Percentiles rank a stretch among this genome's conserved stretches.
These are phyloP conservation scores for Coccyzus lansbergi DNA, from an alignment of 2,797 vertebrate genomes.

Conservation along the genomic window DNA sequence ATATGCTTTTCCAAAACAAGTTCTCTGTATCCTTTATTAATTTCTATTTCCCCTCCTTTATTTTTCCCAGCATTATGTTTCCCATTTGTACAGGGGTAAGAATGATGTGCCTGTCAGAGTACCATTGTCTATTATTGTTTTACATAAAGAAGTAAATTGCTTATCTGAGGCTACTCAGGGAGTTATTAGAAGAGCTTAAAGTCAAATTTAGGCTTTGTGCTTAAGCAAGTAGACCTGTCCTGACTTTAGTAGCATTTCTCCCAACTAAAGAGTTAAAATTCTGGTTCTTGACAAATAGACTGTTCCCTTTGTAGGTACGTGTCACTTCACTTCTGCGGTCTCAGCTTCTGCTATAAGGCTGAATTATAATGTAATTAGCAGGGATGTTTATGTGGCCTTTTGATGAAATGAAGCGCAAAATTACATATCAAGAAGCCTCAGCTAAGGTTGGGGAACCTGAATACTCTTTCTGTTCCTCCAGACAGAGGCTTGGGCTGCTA, in stretches of 20 bases:
- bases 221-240: neutral
- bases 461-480: neutral
- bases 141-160: neutral
- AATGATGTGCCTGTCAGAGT: neutral
- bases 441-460: neutral
- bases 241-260: slow-evolving; percentile 4
- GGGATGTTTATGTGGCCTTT: neutral
- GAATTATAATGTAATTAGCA: neutral
- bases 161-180: neutral
- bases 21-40: neutral
- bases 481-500: neutral
- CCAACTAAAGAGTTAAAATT: neutral
- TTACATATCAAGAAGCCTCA: neutral
- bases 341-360: neutral
- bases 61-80: neutral
- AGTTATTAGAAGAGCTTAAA: neutral
- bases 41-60: neutral
- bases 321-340: neutral
- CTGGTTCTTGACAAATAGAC: neutral
- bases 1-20: neutral
- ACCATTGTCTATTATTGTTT: neutral
- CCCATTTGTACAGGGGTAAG: neutral
- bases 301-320: neutral
- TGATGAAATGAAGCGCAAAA: neutral
- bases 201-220: neutral